These are phyloP conservation scores for Ctenopoma kingsleyae DNA, from an alignment of 2,797 vertebrate species.

Conservation along the genomic window DNA sequence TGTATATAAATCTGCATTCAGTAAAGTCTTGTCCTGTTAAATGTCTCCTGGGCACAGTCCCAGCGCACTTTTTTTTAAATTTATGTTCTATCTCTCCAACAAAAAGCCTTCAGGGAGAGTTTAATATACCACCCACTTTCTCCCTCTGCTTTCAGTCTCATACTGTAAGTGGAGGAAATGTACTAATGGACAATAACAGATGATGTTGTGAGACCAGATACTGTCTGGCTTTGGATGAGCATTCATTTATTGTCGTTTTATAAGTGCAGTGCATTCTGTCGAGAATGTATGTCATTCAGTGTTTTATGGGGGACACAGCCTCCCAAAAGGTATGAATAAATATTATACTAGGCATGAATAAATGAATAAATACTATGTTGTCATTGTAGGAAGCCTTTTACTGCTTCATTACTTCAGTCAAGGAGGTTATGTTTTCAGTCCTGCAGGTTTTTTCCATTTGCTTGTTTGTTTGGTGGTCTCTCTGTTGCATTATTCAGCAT, in stretches of 20 bases:
- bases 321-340: background rate
- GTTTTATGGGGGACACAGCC: background rate
- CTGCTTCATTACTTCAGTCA: conserved; percentile 1
- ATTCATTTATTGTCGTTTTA: conserved; percentile 5
- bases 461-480: background rate
- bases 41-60: conserved; percentile 35
- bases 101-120: conserved; percentile 33
- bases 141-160: conserved; percentile 9
- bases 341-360: conserved; percentile 11
- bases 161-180: conserved; percentile 30
- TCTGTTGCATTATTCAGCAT: conserved; percentile 9
- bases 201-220: conserved; percentile 20
- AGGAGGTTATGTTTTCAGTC: background rate
- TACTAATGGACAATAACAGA: conserved; percentile 34
- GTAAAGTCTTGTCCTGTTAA: conserved; percentile 48
- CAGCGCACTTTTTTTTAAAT: conserved; percentile 29
- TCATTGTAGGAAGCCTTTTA: conserved; percentile 11
- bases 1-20: conserved; percentile 38
- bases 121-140: conserved; percentile 13
- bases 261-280: conserved; percentile 15
- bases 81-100: conserved; percentile 39
- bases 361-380: conserved; percentile 6
- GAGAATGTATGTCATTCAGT: background rate
- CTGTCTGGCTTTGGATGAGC: conserved; percentile 19
- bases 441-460: background rate